Conservation (phyloP, 2,797 vertebrate genomes). For the Anniella stebbinsi region DNA sequence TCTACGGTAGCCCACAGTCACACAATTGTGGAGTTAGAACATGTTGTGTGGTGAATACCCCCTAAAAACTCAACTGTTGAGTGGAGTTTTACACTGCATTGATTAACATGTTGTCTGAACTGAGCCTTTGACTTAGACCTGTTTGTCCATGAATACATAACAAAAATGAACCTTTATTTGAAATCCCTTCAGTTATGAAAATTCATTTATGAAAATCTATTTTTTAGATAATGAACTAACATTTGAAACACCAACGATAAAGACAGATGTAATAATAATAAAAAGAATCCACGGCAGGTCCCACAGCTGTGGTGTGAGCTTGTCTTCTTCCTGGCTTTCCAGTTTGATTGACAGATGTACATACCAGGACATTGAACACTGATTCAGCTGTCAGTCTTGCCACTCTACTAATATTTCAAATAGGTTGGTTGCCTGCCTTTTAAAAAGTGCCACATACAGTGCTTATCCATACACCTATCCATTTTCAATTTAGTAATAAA, state of each 20-base stretch:
- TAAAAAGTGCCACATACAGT: neutral
- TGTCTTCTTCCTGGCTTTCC: neutral
- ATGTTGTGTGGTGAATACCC: too few relatives aligned
- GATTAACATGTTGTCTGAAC: too few relatives aligned
- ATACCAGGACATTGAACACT: neutral
- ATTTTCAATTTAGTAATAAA: neutral
- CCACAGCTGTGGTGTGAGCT: constrained; percentile 14
- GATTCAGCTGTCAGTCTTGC: constrained; percentile 11
- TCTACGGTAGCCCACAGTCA: too few relatives aligned
- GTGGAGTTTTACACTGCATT: too few relatives aligned
- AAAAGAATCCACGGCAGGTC: neutral
- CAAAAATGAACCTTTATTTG: neutral
- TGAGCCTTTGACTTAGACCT: too few relatives aligned
- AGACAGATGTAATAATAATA: constrained; percentile 20
- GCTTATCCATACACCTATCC: neutral
- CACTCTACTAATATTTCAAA: neutral
- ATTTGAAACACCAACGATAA: neutral
- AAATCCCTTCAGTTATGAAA: neutral
- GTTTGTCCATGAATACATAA: neutral
- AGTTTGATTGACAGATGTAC: constrained; percentile 20
- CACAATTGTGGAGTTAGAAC: too few relatives aligned
- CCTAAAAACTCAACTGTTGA: too few relatives aligned
- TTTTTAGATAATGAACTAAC: constrained; percentile 18
- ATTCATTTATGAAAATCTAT: neutral
- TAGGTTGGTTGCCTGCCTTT: neutral